phyloP scores from a whole-genome alignment of 64 coral and sea anemone species.

The Dendrophyllia cribrosa region DNA sequence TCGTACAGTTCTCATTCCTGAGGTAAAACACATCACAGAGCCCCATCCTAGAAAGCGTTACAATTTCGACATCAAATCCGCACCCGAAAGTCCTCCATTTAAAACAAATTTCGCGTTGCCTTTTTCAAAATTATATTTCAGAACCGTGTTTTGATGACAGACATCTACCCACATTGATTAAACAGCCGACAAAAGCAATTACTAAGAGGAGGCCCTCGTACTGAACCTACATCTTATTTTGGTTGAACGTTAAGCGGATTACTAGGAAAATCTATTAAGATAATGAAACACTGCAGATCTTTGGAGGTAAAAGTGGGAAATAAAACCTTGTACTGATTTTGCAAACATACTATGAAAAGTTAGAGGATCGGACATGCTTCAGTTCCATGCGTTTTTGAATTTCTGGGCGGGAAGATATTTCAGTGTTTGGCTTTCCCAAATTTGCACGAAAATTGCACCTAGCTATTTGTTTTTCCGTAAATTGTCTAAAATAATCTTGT shows the following conservation, averaged over 20 bases:
- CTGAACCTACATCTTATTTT: background rate
- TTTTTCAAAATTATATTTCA: conserved; percentile 26
- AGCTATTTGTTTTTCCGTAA: background rate
- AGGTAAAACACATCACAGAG: background rate
- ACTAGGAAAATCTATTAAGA: background rate
- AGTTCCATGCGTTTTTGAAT: background rate
- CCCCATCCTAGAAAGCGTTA: background rate
- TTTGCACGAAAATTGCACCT: background rate
- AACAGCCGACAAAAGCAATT: conserved; percentile 5
- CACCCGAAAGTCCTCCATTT: background rate
- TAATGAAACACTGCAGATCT: background rate
- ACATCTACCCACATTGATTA: conserved; percentile 43
- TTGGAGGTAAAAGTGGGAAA: background rate
- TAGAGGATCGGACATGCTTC: background rate
- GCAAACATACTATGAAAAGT: too few species aligned
- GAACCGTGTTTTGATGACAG: conserved; percentile 34
- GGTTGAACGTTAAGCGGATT: background rate
- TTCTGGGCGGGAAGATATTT: conserved; percentile 25
- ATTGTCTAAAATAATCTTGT: background rate
- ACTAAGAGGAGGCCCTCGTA: background rate
- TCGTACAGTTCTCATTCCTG: background rate
- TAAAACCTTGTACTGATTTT: too few species aligned
- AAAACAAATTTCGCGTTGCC: conserved; percentile 6
- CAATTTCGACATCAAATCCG: background rate
- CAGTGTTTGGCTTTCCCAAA: background rate